Base-by-base conservation (phyloP, 2,113 vertebrate species). In the Phodopus roborovskii region DNA sequence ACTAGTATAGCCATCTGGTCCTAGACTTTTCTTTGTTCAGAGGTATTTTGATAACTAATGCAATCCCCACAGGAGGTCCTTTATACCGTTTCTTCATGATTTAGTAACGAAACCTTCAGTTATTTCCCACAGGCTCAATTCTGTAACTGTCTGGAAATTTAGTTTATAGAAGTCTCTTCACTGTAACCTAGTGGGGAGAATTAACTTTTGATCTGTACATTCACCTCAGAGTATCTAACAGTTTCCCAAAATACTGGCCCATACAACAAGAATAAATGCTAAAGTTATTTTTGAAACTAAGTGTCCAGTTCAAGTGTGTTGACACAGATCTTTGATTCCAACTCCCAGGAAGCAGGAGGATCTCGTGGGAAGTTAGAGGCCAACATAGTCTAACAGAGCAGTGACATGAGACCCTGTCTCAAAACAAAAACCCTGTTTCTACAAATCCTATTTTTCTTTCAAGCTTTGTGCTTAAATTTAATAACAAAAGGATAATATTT, bases 381-480 rank as follows among this genome's bases (percentile, higher is more conserved):
- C 36, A 58, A 24, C 3, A 36, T 58, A 26, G 36, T 82, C 78
- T 58, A n/a, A 79, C 20, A 58, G 13, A 56, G 78, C 10, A 68
- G 30, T 56, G 20, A 81, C 11, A 81, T 79, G 78, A 58, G 20
- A 62, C 36, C 19, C 36, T n/a, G 78, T 58, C 36, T 82, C 79
- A 81, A 81, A 81, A 82, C 70, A 71, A 39, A 71, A 81, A 58
- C 20, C 36, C 50, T n/a, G 4, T 62, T 64, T 85, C 45, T 22
- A 50, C 11, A 17, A 94, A 39, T 91, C 36, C n/a, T 78, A 94
- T 22, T 92, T 92, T 91, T 79, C 50, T 94, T 90, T 48, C 22
- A 90, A 88, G 53, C 70, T 87, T 56, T 94, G 3, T 88, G 53
- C 83, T 93, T 89, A 92, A 94, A 94, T 70, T 62, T 87, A 74